Evolutionary conservation across 2,113 vertebrate genomes (phyloP), one percentile per base, ranked within the genome.

Genomic region (Etheostoma cragini): DNA sequence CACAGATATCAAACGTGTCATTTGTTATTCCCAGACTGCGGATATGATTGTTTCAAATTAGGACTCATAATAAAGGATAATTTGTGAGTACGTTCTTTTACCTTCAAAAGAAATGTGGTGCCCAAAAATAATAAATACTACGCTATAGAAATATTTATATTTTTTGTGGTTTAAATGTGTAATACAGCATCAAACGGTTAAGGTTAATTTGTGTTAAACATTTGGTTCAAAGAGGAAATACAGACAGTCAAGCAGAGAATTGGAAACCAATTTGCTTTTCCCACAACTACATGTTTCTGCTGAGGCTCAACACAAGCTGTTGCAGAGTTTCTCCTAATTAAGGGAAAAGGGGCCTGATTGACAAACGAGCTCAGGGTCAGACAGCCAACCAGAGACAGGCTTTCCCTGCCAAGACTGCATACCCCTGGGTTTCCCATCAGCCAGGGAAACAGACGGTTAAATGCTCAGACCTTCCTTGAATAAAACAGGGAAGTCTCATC

Each of bases 381-480:
- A 72, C 78, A 73, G 35, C 68, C 80, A 74, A 86, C 42, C 79
- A 83, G 72, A 88, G 71, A 84, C 68, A 30, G 78, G 65, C 80
- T 75, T 87, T 88, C 68, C 65, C 83, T 84, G 82, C 87, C 86
- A 88, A 88, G 60, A 50, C 83, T 64, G 74, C 46, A 60, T 67
- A 78, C 82, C 66, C 72, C 82, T 88, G 87, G 72, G 54, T 88
- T 92, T 90, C 77, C 82, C 82, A 85, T 92, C 89, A 92, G 78
- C 71, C 72, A 75, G 35, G 5, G 67, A 46, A 87, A 76, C 92
- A 91, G 85, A 86, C 91, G 88, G 81, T 90, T 92, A 86, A 84
- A 76, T 73, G 82, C 77, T 91, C 70, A 71, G 76, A 80, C 33
- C 68, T 67, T 64, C 64, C 33, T 38, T 57, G 35, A 5, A 79